These are phyloP conservation scores for Psittacula derbiana DNA, from an alignment of 2,797 vertebrate species.

Conservation along the genomic window DNA sequence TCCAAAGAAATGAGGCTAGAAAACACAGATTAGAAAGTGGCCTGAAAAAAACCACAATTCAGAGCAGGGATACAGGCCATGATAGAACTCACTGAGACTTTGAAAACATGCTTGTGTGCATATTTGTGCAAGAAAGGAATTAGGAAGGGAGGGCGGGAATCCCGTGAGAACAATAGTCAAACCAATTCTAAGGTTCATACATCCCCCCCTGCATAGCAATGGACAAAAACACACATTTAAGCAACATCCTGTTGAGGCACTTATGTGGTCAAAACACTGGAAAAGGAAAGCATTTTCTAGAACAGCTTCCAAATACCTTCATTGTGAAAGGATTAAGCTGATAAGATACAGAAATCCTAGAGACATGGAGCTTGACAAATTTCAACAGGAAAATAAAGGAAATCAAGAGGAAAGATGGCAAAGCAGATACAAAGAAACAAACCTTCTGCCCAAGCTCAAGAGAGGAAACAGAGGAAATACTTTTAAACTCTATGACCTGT, in stretches of 20 bases:
- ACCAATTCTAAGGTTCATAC: background rate
- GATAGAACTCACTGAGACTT: background rate
- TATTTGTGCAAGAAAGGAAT: background rate
- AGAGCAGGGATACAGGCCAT: background rate
- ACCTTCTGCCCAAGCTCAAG: background rate
- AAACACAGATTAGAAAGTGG: background rate
- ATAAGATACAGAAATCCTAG: background rate
- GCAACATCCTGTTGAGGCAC: background rate
- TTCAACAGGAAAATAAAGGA: background rate
- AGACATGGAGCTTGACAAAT: background rate
- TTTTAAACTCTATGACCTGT: background rate
- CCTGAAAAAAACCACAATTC: background rate
- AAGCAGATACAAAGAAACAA: background rate
- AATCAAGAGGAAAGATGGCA: background rate
- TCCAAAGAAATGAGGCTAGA: background rate
- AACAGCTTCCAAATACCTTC: background rate
- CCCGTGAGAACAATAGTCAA: background rate
- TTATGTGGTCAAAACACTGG: background rate
- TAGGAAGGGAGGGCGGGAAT: background rate
- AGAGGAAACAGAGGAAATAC: background rate
- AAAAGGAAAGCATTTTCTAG: background rate
- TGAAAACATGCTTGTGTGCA: background rate
- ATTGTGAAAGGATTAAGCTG: background rate
- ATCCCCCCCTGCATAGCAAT: background rate
- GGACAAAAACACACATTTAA: background rate